A percentile compares a stretch with the other conserved stretches of the same genome.
phyloP scores from a whole-genome alignment of 1,140 invertebrate species.

The Drosophila carrolli region DNA sequence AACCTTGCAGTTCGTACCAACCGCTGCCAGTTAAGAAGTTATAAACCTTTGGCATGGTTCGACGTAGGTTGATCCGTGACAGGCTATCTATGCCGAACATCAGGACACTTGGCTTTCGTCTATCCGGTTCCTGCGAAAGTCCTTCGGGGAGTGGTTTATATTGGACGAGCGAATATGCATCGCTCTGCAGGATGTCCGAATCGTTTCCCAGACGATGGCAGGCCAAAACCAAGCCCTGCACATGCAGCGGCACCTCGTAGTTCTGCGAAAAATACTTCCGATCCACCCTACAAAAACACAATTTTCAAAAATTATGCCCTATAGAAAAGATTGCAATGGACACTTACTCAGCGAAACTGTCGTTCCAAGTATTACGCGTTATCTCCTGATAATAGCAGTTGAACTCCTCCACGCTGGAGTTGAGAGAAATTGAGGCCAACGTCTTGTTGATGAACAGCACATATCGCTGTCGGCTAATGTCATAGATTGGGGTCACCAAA shows the following conservation, averaged over 20 bases:
- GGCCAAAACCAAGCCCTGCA: constrained; percentile 46
- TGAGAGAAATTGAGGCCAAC: constrained; percentile 32
- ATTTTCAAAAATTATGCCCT: neutral
- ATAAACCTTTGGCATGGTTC: constrained; percentile 64
- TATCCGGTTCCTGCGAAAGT: neutral
- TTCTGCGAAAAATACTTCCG: constrained; percentile 55
- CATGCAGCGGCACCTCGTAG: constrained; percentile 58
- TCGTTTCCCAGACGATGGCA: constrained; percentile 48
- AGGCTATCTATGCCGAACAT: constrained; percentile 73
- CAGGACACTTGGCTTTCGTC: constrained; percentile 62
- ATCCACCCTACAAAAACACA: constrained; percentile 6
- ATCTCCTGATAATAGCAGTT: constrained; percentile 70
- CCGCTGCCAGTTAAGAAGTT: constrained; percentile 38
- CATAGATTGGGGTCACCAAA: constrained; percentile 52
- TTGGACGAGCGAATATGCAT: constrained; percentile 51
- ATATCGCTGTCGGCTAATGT: constrained; percentile 43
- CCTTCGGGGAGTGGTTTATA: neutral
- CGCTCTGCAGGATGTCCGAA: constrained; percentile 49
- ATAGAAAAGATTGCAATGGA: neutral
- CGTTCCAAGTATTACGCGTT: constrained; percentile 18
- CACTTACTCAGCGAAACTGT: constrained; percentile 59
- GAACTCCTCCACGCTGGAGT: constrained; percentile 49
- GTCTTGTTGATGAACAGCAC: constrained; percentile 50
- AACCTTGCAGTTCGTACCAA: constrained; percentile 70
- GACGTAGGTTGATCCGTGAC: constrained; percentile 83